Percentiles rank a stretch among this genome's conserved stretches.
Conservation (phyloP, 2,113 vertebrate genomes). For the Scomber colias region DNA sequence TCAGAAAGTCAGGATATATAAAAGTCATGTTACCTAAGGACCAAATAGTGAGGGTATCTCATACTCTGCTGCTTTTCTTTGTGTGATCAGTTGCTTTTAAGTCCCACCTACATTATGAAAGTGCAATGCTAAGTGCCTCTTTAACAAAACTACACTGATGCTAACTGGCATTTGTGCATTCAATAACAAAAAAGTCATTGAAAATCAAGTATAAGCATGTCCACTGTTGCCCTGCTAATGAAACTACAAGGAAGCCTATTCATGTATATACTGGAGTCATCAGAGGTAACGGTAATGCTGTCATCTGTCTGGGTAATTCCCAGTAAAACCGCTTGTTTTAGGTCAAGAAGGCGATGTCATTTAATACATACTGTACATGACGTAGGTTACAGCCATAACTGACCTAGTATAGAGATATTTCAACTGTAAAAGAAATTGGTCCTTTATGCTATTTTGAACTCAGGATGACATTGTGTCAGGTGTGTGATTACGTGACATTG, state of each 20-base stretch:
- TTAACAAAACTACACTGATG: neutral
- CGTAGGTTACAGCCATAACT: neutral
- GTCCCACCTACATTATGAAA: too few relatives aligned
- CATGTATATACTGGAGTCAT: neutral
- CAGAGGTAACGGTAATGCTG: neutral
- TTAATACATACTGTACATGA: neutral
- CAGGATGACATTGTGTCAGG: conserved; percentile 13
- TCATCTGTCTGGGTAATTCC: neutral
- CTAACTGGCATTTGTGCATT: neutral
- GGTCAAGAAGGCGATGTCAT: neutral
- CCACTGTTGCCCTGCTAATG: neutral
- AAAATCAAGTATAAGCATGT: conserved; percentile 17
- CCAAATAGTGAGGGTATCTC: too few relatives aligned
- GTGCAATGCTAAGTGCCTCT: too few relatives aligned
- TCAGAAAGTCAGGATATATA: too few relatives aligned
- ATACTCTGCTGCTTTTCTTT: too few relatives aligned
- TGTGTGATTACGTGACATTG: conserved; percentile 24
- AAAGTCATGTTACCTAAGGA: too few relatives aligned
- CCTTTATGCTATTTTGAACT: conserved; percentile 33
- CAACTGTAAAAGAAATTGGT: neutral
- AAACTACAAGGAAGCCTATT: conserved; percentile 16
- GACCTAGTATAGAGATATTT: too few relatives aligned
- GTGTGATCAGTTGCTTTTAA: too few relatives aligned
- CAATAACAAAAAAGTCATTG: conserved; percentile 18
- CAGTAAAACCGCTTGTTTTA: neutral